A percentile compares a stretch with the other conserved stretches of the same genome.
These are phyloP conservation scores for Gopherus flavomarginatus DNA, from an alignment of 2,113 vertebrate genomes.

Conservation along the genomic window DNA sequence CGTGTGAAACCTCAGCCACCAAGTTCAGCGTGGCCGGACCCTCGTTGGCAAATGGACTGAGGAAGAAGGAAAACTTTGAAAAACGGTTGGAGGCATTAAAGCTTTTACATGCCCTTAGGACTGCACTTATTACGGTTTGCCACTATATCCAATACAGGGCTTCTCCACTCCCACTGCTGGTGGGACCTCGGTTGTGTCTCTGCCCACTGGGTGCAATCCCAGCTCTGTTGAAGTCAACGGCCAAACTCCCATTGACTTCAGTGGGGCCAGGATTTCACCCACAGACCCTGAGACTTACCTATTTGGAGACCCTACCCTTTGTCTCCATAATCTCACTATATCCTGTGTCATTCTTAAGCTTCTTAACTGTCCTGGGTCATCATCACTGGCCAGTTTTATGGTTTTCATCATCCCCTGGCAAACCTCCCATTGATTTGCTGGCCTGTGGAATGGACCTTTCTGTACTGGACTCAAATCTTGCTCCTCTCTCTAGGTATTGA, in stretches of 20 bases:
- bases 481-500: accelerated
- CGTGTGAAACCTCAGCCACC: neutral
- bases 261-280: accelerated
- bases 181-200: neutral
- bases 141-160: accelerated
- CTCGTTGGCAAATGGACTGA: accelerated
- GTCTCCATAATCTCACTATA: neutral
- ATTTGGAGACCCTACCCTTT: neutral
- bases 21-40: neutral
- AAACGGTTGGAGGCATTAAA: neutral
- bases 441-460: accelerated
- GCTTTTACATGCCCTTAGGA: accelerated
- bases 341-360: neutral
- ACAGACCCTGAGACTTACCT: accelerated
- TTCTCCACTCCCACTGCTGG: neutral
- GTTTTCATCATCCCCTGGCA: accelerated
- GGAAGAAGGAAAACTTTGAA: accelerated
- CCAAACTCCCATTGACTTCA: accelerated
- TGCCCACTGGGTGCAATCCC: neutral
- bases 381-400: neutral
- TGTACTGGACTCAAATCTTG: accelerated
- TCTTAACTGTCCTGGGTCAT: neutral
- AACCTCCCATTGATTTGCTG: accelerated
- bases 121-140: accelerated
- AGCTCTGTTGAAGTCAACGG: accelerated